These are phyloP conservation scores for Ceuthmochares aereus DNA, from an alignment of 2,113 vertebrate genomes.

Conservation along the genomic window DNA sequence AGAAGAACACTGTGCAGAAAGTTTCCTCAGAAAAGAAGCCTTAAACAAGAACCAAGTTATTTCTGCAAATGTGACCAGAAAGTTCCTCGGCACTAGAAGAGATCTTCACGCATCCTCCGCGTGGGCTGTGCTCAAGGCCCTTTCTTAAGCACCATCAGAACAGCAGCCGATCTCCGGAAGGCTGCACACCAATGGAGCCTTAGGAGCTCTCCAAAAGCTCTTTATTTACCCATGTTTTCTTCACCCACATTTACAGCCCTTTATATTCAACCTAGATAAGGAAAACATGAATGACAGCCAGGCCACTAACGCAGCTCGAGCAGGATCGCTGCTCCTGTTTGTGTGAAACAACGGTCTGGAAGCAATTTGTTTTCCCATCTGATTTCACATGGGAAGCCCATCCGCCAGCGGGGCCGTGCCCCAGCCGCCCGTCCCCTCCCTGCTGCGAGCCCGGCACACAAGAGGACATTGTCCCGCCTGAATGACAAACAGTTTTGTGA, in stretches of 20 bases:
- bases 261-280: slow-evolving; percentile 17
- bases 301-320: not conserved
- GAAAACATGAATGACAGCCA: not conserved
- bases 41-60: not conserved
- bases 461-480: slow-evolving; percentile 51
- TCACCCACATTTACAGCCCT: not conserved
- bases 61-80: not conserved
- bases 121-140: not conserved
- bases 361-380: slow-evolving; percentile 23
- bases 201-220: rapidly evolving
- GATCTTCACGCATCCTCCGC: not conserved
- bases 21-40: not conserved
- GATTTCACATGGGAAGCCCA: slow-evolving; percentile 38
- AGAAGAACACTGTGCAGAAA: not conserved
- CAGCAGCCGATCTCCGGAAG: rapidly evolving
- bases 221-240: not conserved
- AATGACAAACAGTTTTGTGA: slow-evolving; percentile 31
- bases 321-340: not conserved
- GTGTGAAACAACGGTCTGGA: not conserved
- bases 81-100: not conserved
- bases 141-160: not conserved
- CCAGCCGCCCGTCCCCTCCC: not conserved
- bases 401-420: not conserved
- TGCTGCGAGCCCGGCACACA: not conserved
- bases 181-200: rapidly evolving